Conservation (phyloP, 2,113 vertebrate species). For the Colistium nudipinnis region DNA sequence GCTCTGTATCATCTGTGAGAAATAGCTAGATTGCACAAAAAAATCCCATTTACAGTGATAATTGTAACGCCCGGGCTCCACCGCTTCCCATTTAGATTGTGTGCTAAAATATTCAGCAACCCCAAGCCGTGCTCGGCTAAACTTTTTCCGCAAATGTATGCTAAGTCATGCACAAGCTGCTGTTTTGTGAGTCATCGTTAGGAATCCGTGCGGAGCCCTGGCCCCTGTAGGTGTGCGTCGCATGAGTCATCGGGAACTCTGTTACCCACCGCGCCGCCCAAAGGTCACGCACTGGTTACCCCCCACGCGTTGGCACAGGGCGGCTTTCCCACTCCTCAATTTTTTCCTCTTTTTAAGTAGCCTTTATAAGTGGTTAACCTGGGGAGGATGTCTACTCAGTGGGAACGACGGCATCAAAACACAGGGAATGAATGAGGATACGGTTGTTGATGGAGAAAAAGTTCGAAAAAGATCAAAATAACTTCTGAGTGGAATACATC, state of each 20-base stretch:
- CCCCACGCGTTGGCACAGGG: neutral
- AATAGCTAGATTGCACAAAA: too few species aligned
- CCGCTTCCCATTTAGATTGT: constrained; percentile 1
- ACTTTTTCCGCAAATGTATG: constrained; percentile 22
- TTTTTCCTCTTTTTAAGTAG: neutral
- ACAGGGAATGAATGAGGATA: neutral
- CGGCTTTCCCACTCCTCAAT: constrained; percentile 7
- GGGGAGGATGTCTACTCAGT: neutral
- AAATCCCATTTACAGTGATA: neutral
- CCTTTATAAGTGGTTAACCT: neutral
- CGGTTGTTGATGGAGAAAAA: neutral
- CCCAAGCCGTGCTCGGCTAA: neutral
- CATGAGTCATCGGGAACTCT: constrained; percentile 29
- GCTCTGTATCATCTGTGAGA: too few species aligned
- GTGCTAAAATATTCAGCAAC: neutral
- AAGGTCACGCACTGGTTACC: constrained; percentile 29
- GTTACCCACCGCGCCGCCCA: constrained; percentile 10
- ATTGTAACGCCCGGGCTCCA: neutral
- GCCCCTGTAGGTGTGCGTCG: neutral
- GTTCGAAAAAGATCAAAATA: too few species aligned
- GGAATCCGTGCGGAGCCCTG: neutral
- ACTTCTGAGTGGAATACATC: too few species aligned
- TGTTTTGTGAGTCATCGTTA: constrained; percentile 17
- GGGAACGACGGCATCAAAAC: neutral
- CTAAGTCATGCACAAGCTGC: constrained; percentile 10